A percentile compares a stretch with the other conserved stretches of the same genome.
Conservation (phyloP, 2,888 invertebrate genomes). For the Elegia similella region DNA sequence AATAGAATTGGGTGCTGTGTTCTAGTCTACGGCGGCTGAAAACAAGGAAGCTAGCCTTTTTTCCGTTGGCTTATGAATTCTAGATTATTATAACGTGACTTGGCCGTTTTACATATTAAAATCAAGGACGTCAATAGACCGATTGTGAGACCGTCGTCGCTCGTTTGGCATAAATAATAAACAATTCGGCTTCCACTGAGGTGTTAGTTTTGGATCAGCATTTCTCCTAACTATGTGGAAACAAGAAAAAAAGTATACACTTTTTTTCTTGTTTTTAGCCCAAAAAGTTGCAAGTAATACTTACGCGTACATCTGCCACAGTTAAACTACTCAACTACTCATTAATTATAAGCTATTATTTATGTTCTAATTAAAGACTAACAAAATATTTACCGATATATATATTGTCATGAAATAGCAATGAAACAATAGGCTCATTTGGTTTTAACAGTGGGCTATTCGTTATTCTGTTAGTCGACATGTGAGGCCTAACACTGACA, state of each 20-base stretch:
- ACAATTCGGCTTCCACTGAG: constrained; percentile 6
- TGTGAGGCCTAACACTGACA: no score
- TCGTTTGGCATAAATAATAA: constrained; percentile 15
- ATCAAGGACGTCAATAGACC: constrained; percentile 14
- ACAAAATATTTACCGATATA: no score
- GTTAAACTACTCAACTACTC: neutral
- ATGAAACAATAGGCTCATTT: no score
- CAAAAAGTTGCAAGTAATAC: neutral
- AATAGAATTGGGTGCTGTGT: constrained; percentile 50
- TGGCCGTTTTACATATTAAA: constrained; percentile 14
- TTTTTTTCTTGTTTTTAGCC: neutral
- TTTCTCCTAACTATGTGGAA: neutral
- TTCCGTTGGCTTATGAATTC: constrained; percentile 24
- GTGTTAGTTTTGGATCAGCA: constrained; percentile 7
- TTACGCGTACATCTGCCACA: neutral
- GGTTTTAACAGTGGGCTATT: no score
- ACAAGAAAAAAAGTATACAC: no score
- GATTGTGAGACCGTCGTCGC: constrained; percentile 2
- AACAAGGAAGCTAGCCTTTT: constrained; percentile 36
- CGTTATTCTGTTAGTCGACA: no score
- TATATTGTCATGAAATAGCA: no score
- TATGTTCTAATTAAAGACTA: no score
- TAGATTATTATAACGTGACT: constrained; percentile 20
- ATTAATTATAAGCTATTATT: no score
- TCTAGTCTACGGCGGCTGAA: constrained; percentile 41